Percentiles rank a stretch among this genome's conserved stretches.
These are phyloP conservation scores for Denticeps clupeoides DNA, from an alignment of 2,797 vertebrate species.

Conservation along the genomic window DNA sequence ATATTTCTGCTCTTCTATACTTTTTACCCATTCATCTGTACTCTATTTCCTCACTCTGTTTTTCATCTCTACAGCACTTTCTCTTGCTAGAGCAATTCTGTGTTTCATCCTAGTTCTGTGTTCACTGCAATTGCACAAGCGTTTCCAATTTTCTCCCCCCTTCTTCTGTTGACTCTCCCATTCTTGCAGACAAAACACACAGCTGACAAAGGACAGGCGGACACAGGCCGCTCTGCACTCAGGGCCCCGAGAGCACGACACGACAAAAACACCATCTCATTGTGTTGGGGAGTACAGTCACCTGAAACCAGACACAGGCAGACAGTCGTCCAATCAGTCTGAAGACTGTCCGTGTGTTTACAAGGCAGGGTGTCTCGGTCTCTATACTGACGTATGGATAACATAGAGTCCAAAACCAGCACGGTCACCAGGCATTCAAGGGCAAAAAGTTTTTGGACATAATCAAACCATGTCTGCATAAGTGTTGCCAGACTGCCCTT, in stretches of 20 bases:
- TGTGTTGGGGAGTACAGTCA: constrained; percentile 56
- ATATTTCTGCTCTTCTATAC: background rate
- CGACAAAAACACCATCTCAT: constrained; percentile 44
- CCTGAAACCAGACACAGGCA: constrained; percentile 38
- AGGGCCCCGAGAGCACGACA: constrained; percentile 50
- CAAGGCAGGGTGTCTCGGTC: too few species aligned
- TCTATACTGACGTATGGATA: too few species aligned
- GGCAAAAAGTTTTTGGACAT: too few species aligned
- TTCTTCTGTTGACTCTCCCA: constrained; percentile 51
- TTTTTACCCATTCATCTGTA: too few species aligned
- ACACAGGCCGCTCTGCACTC: constrained; percentile 46
- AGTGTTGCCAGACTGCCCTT: too few species aligned
- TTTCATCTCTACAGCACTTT: background rate
- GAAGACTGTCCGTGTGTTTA: too few species aligned
- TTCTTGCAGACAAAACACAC: constrained; percentile 59
- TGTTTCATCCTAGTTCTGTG: constrained; percentile 27
- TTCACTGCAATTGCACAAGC: constrained; percentile 37
- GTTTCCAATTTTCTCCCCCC: constrained; percentile 51
- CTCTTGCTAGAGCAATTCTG: background rate
- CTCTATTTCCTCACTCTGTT: background rate
- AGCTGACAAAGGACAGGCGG: constrained; percentile 46
- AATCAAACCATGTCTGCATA: too few species aligned
- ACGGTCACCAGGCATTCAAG: too few species aligned
- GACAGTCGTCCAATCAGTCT: too few species aligned
- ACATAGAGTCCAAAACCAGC: too few species aligned